Evolutionary conservation across 2,888 invertebrate species (phyloP).

Genomic region (Hypena proboscidalis): DNA sequence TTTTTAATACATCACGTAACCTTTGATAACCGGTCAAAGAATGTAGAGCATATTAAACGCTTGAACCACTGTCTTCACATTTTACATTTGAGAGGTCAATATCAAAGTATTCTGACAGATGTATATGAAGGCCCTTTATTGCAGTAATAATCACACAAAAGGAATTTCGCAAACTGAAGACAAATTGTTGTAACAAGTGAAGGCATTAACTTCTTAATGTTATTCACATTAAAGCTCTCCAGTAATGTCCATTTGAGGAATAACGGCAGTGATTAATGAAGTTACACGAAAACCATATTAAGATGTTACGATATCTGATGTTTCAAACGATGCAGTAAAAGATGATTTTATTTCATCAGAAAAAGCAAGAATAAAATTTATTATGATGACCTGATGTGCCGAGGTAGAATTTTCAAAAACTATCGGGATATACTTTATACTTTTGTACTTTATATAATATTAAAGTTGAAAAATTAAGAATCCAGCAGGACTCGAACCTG

Average conservation of each 20-base stretch:
- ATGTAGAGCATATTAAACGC: conserved; percentile 3
- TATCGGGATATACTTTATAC: too few species aligned
- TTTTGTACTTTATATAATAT: too few species aligned
- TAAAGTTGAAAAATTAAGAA: too few species aligned
- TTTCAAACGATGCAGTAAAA: too few species aligned
- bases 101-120: conserved; percentile 16
- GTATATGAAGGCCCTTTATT: conserved; percentile 24
- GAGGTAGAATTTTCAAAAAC: too few species aligned
- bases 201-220: conserved; percentile 26
- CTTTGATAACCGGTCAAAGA: conserved; percentile 2
- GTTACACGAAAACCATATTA: too few species aligned
- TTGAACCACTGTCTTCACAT: background rate
- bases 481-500: too few species aligned
- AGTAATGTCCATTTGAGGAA: conserved; percentile 20
- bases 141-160: conserved; percentile 18
- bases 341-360: too few species aligned
- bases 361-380: too few species aligned
- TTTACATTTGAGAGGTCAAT: conserved; percentile 19
- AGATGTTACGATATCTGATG: too few species aligned
- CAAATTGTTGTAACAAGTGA: conserved; percentile 20
- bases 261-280: conserved; percentile 15
- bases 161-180: conserved; percentile 25
- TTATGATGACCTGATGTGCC: too few species aligned
- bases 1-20: background rate
- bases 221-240: conserved; percentile 14